These are phyloP conservation scores for Myopa tessellatipennis DNA, from an alignment of 2,888 invertebrate species.

Conservation along the genomic window DNA sequence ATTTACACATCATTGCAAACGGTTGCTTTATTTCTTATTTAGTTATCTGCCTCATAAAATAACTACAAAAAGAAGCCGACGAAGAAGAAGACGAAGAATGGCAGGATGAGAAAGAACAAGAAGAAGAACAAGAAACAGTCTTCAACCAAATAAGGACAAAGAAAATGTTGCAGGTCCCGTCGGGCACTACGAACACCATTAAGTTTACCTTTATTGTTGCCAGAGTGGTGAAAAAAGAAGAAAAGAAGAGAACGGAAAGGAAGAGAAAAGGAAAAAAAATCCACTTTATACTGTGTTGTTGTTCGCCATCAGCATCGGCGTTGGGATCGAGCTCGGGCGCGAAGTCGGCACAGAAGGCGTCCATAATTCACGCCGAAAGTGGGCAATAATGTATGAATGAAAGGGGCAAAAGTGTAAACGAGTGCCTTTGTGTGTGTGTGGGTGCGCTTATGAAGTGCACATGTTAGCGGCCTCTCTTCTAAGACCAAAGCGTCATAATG, in stretches of 20 bases:
- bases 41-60: slow-evolving; percentile 36
- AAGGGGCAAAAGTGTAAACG: background rate
- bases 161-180: slow-evolving; percentile 20
- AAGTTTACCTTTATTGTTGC: slow-evolving; percentile 34
- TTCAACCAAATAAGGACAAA: too few relatives aligned
- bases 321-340: background rate
- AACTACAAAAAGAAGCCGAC: slow-evolving; percentile 17
- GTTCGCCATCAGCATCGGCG: background rate
- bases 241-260: background rate
- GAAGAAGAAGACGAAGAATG: background rate
- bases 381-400: background rate
- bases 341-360: too few relatives aligned
- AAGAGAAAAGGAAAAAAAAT: slow-evolving; percentile 3
- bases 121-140: background rate
- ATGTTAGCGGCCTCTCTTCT: background rate
- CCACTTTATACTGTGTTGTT: slow-evolving; percentile 19
- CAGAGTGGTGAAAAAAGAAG: background rate
- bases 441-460: background rate
- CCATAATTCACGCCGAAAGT: slow-evolving; percentile 24
- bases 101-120: background rate
- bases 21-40: slow-evolving; percentile 29
- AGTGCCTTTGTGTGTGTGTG: background rate
- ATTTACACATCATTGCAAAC: background rate
- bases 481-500: slow-evolving; percentile 1
- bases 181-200: slow-evolving; percentile 31